phyloP scores from a whole-genome alignment of 2,113 vertebrate genomes.

The Cinclus mexicanus region DNA sequence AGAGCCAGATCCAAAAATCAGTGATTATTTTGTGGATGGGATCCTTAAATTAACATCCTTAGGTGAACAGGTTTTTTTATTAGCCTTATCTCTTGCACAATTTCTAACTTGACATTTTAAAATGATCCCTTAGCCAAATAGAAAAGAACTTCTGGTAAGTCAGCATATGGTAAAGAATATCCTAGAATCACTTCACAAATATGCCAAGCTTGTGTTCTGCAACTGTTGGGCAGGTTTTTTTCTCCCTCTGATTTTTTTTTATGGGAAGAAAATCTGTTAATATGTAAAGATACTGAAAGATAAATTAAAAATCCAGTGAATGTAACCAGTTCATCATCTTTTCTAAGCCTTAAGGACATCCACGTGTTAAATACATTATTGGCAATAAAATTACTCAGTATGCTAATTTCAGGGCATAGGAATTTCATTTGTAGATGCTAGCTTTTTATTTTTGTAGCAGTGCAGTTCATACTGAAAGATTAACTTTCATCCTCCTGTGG shows the following conservation, averaged over 20 bases:
- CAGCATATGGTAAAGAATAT: constrained; percentile 64
- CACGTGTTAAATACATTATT: constrained; percentile 8
- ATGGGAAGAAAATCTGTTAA: constrained; percentile 49
- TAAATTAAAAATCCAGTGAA: not conserved
- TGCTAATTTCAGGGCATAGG: not conserved
- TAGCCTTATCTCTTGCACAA: constrained; percentile 23
- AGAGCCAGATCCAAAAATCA: not conserved
- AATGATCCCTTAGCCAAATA: constrained; percentile 60
- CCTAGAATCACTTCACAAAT: constrained; percentile 63
- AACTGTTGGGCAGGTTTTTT: constrained; percentile 57
- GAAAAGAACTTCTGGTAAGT: constrained; percentile 54
- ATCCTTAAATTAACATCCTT: constrained; percentile 30
- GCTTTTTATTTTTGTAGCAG: constrained; percentile 55
- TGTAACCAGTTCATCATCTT: not conserved
- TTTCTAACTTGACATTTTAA: constrained; percentile 64
- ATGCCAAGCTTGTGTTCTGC: constrained; percentile 63
- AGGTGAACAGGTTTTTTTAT: constrained; percentile 12
- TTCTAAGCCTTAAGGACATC: not conserved
- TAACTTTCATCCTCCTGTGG: not conserved
- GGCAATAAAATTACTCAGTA: not conserved
- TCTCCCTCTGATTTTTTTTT: constrained; percentile 17
- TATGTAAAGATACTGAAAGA: not conserved
- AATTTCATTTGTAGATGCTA: not conserved
- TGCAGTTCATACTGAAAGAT: constrained; percentile 32
- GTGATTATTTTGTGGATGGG: not conserved